These are phyloP conservation scores for Penaeus vannamei DNA, from an alignment of 1,140 invertebrate genomes.

Conservation along the genomic window DNA sequence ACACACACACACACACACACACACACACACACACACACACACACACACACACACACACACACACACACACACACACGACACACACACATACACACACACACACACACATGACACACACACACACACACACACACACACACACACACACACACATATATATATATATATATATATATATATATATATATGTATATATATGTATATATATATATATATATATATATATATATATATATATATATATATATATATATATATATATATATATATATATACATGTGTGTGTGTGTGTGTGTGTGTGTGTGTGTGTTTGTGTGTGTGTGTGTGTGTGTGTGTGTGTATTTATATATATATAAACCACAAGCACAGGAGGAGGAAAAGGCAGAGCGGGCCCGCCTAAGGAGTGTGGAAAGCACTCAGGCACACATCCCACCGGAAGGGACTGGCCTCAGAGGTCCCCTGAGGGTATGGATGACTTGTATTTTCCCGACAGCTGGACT, in stretches of 20 bases:
- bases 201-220: constrained; percentile 12
- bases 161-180: constrained; percentile 11
- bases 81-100: not conserved
- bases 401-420: too few relatives aligned
- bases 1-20: not conserved
- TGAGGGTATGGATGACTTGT: too few relatives aligned
- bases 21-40: not conserved
- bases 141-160: not conserved
- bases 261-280: constrained; percentile 11
- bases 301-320: not conserved
- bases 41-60: not conserved
- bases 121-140: not conserved
- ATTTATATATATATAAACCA: not conserved
- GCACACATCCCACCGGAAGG: too few relatives aligned
- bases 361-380: not conserved
- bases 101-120: not conserved
- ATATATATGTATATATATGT: not conserved
- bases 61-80: not conserved
- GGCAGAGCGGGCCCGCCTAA: not conserved
- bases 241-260: constrained; percentile 28
- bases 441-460: too few relatives aligned
- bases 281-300: not conserved
- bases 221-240: constrained; percentile 24
- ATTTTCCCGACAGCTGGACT: too few relatives aligned
- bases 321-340: not conserved